These are phyloP conservation scores for Conus canariensis DNA, from an alignment of 2,888 invertebrate species.

Conservation along the genomic window DNA sequence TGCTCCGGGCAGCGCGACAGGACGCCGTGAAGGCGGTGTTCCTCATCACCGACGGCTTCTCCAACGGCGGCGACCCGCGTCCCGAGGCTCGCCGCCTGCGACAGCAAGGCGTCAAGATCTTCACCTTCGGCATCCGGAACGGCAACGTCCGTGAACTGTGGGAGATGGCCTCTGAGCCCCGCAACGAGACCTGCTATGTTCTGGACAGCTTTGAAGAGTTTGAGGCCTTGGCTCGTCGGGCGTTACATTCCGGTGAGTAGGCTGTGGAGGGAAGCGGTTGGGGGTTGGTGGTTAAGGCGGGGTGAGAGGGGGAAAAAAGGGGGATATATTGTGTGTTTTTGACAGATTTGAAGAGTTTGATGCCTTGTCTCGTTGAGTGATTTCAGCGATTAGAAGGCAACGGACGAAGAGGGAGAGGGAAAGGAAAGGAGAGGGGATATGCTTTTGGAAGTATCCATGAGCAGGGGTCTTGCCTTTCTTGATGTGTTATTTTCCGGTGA, in stretches of 20 bases:
- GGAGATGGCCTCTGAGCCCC: conserved; percentile 84
- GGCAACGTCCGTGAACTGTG: conserved; percentile 83
- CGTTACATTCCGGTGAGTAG: conserved; percentile 84
- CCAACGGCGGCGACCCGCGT: conserved; percentile 85
- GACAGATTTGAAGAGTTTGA: conserved; percentile 86
- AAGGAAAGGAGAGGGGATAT: too few species aligned
- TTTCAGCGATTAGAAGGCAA: too few species aligned
- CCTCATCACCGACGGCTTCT: conserved; percentile 86
- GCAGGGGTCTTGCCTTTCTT: too few species aligned
- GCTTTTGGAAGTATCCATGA: too few species aligned
- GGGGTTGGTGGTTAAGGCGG: background rate
- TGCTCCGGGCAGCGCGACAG: conserved; percentile 70
- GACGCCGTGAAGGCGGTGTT: conserved; percentile 83
- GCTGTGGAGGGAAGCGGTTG: background rate
- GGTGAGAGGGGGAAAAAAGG: background rate
- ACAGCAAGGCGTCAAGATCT: conserved; percentile 78
- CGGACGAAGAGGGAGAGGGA: background rate
- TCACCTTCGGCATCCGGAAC: conserved; percentile 83
- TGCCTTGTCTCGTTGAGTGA: conserved; percentile 82
- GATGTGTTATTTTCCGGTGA: background rate
- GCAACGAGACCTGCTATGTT: conserved; percentile 84
- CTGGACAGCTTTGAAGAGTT: conserved; percentile 86
- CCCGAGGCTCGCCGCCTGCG: conserved; percentile 82
- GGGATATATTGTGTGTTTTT: conserved; percentile 81
- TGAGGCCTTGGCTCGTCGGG: conserved; percentile 85